Percentiles rank a stretch among this genome's conserved stretches.
These are phyloP conservation scores for Plagodis dolabraria DNA, from an alignment of 2,888 invertebrate species.

Conservation along the genomic window DNA sequence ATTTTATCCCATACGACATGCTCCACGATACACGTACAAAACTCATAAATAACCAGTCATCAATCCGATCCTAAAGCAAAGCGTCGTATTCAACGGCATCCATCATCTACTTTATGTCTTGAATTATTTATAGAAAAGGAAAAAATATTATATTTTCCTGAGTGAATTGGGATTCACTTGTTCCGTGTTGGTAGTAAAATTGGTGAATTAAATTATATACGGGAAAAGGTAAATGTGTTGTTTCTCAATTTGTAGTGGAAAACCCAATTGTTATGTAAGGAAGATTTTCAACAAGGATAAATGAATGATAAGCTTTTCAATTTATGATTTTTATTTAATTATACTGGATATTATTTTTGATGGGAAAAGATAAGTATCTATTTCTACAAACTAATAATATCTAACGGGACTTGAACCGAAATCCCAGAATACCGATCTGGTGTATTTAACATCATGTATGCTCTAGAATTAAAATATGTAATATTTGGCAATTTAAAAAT, in stretches of 20 bases:
- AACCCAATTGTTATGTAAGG: too few relatives aligned
- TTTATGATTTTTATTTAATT: background rate
- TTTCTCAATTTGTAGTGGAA: too few relatives aligned
- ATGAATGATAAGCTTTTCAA: too few relatives aligned
- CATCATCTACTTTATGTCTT: constrained; percentile 38
- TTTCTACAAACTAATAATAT: too few relatives aligned
- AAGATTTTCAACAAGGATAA: too few relatives aligned
- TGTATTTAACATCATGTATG: too few relatives aligned
- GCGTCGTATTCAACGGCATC: constrained; percentile 31
- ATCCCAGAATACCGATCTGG: too few relatives aligned
- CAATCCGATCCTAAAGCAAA: constrained; percentile 36
- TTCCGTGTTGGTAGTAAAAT: constrained; percentile 9
- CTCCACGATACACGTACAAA: constrained; percentile 14
- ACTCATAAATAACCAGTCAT: constrained; percentile 33
- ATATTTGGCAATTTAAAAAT: too few relatives aligned
- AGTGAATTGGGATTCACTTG: constrained; percentile 42
- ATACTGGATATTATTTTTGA: background rate
- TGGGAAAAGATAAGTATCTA: too few relatives aligned
- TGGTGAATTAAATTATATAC: constrained; percentile 4
- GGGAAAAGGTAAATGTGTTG: background rate
- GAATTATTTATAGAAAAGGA: constrained; percentile 46
- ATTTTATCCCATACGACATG: background rate
- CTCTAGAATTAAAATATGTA: too few relatives aligned
- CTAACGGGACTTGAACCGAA: too few relatives aligned
- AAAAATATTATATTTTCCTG: constrained; percentile 29